Conservation (phyloP, 2,888 invertebrate genomes). For the Mesorhabditis sp. region DNA sequence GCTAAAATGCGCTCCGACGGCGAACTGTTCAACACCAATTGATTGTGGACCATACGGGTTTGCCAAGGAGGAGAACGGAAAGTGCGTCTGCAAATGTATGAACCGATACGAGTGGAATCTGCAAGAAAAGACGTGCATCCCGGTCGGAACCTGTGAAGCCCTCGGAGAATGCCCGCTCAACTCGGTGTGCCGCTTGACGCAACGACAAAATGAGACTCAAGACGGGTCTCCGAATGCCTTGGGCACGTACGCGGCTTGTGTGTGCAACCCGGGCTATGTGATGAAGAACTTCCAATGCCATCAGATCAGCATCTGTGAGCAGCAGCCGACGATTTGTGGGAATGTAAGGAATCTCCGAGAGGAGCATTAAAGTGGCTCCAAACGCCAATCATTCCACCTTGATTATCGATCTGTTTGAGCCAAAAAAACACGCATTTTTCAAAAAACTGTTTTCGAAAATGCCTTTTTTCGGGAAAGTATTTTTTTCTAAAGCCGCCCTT, state of each 20-base stretch:
- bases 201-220: background rate
- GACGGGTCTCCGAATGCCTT: background rate
- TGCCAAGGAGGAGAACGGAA: background rate
- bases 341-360: background rate
- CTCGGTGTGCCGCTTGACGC: background rate
- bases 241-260: conserved; percentile 3
- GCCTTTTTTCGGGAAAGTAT: too few species aligned
- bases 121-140: conserved; percentile 1
- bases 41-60: conserved; percentile 5
- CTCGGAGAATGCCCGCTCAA: background rate
- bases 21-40: background rate
- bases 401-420: too few species aligned
- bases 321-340: conserved; percentile 5
- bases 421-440: too few species aligned
- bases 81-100: background rate
- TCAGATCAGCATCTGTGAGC: background rate
- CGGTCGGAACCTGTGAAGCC: background rate
- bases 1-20: background rate
- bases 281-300: conserved; percentile 3
- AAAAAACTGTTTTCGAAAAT: too few species aligned
- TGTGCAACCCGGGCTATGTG: background rate
- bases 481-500: background rate
- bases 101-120: background rate
- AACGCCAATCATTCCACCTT: too few species aligned
- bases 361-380: too few species aligned